These are phyloP conservation scores for Marmota flaviventris DNA, from an alignment of 2,113 vertebrate genomes.

Conservation along the genomic window DNA sequence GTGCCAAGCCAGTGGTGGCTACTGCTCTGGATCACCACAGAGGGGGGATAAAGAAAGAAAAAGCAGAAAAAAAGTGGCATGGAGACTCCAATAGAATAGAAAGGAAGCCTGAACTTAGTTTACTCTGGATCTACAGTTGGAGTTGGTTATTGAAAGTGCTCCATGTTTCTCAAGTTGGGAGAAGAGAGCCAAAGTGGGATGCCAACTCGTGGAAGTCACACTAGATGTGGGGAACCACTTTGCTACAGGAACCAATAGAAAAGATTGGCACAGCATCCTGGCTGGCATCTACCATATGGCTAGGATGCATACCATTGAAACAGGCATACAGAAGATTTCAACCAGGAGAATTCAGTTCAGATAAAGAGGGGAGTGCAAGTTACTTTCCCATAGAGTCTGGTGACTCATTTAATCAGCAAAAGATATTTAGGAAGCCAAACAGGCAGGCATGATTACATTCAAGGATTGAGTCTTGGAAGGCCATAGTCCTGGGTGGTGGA, in stretches of 20 bases:
- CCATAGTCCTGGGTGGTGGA: background rate
- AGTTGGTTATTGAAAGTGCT: background rate
- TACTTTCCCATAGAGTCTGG: background rate
- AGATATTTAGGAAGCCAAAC: background rate
- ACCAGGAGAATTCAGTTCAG: background rate
- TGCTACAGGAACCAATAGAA: background rate
- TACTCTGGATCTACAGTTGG: background rate
- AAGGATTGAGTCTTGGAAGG: background rate
- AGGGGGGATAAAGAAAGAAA: background rate
- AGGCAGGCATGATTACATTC: background rate
- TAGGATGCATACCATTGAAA: background rate
- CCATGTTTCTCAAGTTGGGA: background rate
- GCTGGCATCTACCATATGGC: background rate
- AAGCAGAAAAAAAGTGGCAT: background rate
- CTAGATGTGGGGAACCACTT: background rate
- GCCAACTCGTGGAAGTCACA: background rate
- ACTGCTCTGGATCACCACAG: background rate
- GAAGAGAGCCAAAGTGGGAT: background rate
- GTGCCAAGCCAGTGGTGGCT: background rate
- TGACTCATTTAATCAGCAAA: background rate
- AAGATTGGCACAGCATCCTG: background rate
- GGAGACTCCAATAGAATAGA: background rate
- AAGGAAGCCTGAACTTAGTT: background rate
- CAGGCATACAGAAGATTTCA: background rate
- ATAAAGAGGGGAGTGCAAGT: background rate